Conservation (phyloP, 2,888 invertebrate species). For the Trypoxylon attenuatum region DNA sequence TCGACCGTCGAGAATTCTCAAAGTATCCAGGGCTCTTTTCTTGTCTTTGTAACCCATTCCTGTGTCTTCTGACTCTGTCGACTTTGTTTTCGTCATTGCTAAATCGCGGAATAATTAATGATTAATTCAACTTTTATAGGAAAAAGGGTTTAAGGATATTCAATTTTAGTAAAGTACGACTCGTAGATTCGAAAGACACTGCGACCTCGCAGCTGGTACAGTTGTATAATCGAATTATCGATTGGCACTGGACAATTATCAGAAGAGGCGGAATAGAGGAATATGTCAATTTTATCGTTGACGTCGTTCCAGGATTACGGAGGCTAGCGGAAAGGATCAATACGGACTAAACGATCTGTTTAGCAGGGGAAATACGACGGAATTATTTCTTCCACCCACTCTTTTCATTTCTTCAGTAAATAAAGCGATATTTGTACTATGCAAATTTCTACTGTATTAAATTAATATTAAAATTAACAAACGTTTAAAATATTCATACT, state of each 20-base stretch:
- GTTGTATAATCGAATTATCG: slow-evolving; percentile 22
- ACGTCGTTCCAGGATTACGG: slow-evolving; percentile 30
- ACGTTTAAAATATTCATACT: too few species aligned
- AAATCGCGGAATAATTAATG: not conserved
- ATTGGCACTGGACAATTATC: slow-evolving; percentile 17
- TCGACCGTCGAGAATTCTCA: slow-evolving; percentile 79
- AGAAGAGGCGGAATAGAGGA: slow-evolving; percentile 5
- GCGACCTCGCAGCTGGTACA: too few species aligned
- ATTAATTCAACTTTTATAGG: too few species aligned
- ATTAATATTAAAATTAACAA: not conserved
- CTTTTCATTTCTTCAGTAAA: too few species aligned
- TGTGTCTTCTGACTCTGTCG: slow-evolving; percentile 75
- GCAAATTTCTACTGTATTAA: not conserved
- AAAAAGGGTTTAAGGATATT: too few species aligned
- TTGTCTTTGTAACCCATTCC: slow-evolving; percentile 85
- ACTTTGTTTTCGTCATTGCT: slow-evolving; percentile 65
- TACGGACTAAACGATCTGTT: slow-evolving; percentile 17
- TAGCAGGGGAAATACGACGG: too few species aligned
- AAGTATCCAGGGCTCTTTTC: slow-evolving; percentile 82
- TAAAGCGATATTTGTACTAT: too few species aligned
- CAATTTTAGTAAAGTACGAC: too few species aligned
- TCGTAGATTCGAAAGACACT: slow-evolving; percentile 2
- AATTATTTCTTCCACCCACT: too few species aligned
- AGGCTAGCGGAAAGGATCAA: slow-evolving; percentile 24
- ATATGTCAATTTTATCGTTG: slow-evolving; percentile 43